Evolutionary conservation across 2,113 vertebrate genomes (phyloP).

Genomic region (Cavia porcellus): DNA sequence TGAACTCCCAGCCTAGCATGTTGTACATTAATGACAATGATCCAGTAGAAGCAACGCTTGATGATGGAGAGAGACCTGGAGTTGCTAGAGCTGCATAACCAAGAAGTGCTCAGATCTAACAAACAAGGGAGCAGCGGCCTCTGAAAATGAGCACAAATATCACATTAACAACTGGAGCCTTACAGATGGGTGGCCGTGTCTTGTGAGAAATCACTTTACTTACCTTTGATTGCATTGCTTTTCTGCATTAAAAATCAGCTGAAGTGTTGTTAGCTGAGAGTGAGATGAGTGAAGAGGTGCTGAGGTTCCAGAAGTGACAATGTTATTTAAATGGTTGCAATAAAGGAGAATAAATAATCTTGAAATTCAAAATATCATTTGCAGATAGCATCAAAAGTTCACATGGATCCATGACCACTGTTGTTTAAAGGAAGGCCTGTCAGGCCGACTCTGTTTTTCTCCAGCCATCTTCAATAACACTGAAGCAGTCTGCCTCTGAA

Average conservation of each 20-base stretch:
- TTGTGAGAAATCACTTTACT: background rate
- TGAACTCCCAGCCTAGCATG: too few species aligned
- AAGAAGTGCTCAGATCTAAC: background rate
- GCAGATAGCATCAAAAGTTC: background rate
- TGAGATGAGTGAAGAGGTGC: background rate
- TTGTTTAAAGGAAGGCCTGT: background rate
- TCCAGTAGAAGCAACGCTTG: background rate
- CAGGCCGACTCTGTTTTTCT: background rate
- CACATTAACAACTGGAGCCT: background rate
- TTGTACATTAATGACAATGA: background rate
- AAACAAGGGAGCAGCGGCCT: background rate
- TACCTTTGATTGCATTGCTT: background rate
- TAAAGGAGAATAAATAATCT: background rate
- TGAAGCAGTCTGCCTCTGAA: background rate
- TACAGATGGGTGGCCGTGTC: too few species aligned
- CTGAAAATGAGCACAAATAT: background rate
- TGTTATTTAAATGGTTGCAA: background rate
- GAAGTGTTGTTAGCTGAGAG: background rate
- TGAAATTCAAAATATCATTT: background rate
- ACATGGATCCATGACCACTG: background rate
- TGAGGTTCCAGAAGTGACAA: background rate
- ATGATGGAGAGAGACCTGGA: background rate
- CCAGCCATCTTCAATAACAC: background rate
- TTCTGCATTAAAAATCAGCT: background rate
- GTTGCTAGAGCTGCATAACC: background rate